Evolutionary conservation across 2,888 invertebrate species (phyloP), one percentile per base, ranked within the genome.

Genomic region (Tuta absoluta): DNA sequence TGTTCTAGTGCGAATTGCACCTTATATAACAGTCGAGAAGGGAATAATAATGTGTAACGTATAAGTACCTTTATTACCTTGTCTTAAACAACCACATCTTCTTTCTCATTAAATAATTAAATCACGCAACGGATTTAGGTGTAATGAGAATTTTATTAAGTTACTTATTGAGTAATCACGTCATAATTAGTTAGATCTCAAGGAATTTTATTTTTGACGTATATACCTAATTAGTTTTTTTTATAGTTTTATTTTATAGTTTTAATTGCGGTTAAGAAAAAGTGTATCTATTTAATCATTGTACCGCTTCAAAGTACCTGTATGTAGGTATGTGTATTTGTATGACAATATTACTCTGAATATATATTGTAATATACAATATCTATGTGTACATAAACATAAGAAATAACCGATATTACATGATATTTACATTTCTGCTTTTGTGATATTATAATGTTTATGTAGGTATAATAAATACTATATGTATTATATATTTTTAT

Each of bases 241-340:
- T 28, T 4, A n/a, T 14, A n/a, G 28, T 28, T n/a, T 24, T 24
- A 2, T 14, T 56, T 5, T 3, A 11, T 4, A 17, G 21, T n/a
- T 17, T 19, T 19, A 33, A 11, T 58, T 58, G 11, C 33, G 28
- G 19, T 23, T 60, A 60, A 60, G 45, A 23, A 41, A 19, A 41
- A 38, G 64, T 56, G 64, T 65, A 66, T 67, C 61, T 69, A 65
- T 65, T 67, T 72, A 71, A 71, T 69, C 72, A 69, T 41, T 77
- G 72, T 80, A 78, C 79, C 71, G 82, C 85, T 85, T 86, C 79
- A 76, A 76, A 76, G 87, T 89, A 88, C 88, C 87, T 87, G 87
- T 81, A 78, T 80, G 70, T 84, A 85, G 81, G 82, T 84, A 81
- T 66, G 56, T 82, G 74, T 75, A 68, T 78, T 75, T 82, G 71